Base-by-base conservation (phyloP, 2,888 invertebrate species). In the Clunio marinus region DNA sequence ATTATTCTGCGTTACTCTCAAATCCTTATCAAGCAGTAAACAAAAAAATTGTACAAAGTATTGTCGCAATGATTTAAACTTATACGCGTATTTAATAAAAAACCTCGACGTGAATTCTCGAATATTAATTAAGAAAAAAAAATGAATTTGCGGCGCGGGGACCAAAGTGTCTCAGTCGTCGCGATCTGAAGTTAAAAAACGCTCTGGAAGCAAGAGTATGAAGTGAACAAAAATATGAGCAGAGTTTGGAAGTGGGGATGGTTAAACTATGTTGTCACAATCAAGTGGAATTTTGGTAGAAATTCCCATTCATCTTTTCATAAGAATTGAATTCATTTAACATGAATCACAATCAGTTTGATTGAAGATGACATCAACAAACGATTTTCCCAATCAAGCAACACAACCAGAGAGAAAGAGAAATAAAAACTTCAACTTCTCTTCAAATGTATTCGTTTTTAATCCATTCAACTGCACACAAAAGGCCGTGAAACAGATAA, bases 151-250 rank as follows among this genome's bases (percentile, higher is more conserved):
- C 35, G 20, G 51, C 51, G 22, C 51, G 51, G 7, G 22, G 51
- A 45, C 63, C 15, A 5, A 15, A 25, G 20, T 15, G 63, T 46
- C 63, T 46, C 63, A 46, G 25, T 37, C 62, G 62, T 37, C 37
- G n/a, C 41, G 24, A 37, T 17, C 25, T 65, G 46, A 63, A 22
- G 25, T n/a, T 63, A 24, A 46, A 28, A 46, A 46, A 35, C 37
- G 35, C 62, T 62, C 62, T 62, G 62, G 15, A 62, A 22, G 51
- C n/a, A 8, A 24, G 60, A 60, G 60, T 41, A 63, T 41, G 41
- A 63, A n/a, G 41, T 24, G 41, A 45, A 41, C 22, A 22, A 65
- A 57, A 65, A 65, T 65, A 27, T 46, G 63, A 65, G 63, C 13
- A 41, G 41, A 46, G 63, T 45, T 65, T 65, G 41, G 25, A 28